A percentile compares a stretch with the other conserved stretches of the same genome.
These are phyloP conservation scores for Leptinotarsa lineolata DNA, from an alignment of 1,140 invertebrate genomes.

Conservation along the genomic window DNA sequence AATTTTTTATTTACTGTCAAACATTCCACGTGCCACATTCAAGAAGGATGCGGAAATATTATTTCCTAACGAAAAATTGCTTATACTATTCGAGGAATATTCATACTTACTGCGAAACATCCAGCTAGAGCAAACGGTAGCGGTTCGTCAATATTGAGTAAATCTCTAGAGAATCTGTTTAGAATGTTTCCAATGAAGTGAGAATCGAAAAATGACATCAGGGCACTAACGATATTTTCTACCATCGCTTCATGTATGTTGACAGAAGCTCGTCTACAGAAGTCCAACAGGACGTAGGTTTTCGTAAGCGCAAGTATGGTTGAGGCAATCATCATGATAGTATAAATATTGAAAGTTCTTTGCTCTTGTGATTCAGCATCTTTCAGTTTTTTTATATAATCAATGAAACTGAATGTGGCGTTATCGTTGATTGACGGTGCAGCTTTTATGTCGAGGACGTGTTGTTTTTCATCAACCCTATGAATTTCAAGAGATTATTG, in stretches of 20 bases:
- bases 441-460: constrained; percentile 5
- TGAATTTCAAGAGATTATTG: constrained; percentile 58
- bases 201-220: constrained; percentile 48
- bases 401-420: no score
- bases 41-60: no score
- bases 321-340: constrained; percentile 27
- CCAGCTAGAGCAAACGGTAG: constrained; percentile 41
- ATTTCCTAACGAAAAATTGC: no score
- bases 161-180: constrained; percentile 49
- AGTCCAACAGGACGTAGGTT: constrained; percentile 54
- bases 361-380: background rate
- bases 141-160: constrained; percentile 46
- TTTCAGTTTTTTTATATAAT: background rate
- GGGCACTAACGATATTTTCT: constrained; percentile 39
- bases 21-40: no score
- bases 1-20: no score
- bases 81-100: background rate
- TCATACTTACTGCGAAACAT: constrained; percentile 40
- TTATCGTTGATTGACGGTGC: background rate
- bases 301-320: constrained; percentile 37
- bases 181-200: constrained; percentile 49
- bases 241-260: constrained; percentile 46
- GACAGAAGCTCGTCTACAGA: constrained; percentile 39
- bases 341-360: constrained; percentile 33
- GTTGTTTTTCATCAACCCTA: constrained; percentile 36